Evolutionary conservation across 2,888 invertebrate genomes (phyloP), one percentile per base, ranked within the genome.

Genomic region (Mesochorus sp.): DNA sequence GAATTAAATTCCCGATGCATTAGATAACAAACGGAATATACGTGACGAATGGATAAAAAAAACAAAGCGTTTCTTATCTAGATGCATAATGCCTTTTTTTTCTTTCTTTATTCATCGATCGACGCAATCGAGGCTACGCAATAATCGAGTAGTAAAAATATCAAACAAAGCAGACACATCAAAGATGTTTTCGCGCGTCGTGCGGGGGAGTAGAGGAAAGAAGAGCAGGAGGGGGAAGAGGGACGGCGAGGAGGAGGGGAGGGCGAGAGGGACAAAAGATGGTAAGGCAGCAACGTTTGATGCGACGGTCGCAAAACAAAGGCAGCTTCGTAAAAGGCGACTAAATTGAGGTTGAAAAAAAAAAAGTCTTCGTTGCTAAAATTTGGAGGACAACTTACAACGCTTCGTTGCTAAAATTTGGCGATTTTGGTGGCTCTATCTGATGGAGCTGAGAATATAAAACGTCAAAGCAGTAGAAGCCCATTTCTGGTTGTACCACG

Each of bases 391-490:
- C 31, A 82, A 95, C 97, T 96, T 94, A 98, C 98, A 95, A 98
- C 91, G 97, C 95, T 90, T 98, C 98, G 91, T 98, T 98, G 89
- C 97, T 96, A 92, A 99, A 99, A 92, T 95, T 94, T 88, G 98
- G 98, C 85, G 95, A 94, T 91, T 96, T 96, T 84, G 99, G 99
- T 85, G 97, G 96, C 85, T 98, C 97, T 91, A 97, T 94, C 91
- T 96, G 97, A 92, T 98, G 96, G 88, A 99, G 94, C 92, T 98
- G 97, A 92, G 96, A 95, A 92, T 98, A 96, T 84, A 99, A 95
- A 86, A 99, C 98, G 93, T 99, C 99, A 93, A 99, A 99, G 94
- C 99, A 99, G 93, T 97, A 99, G 93, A 96, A 97, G 91, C 98
- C 98, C 99, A 99, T 99, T 92, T 99, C 98, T 81, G 96, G 96